phyloP scores from a whole-genome alignment of 2,113 vertebrate species.

The Dipodomys ordii region DNA sequence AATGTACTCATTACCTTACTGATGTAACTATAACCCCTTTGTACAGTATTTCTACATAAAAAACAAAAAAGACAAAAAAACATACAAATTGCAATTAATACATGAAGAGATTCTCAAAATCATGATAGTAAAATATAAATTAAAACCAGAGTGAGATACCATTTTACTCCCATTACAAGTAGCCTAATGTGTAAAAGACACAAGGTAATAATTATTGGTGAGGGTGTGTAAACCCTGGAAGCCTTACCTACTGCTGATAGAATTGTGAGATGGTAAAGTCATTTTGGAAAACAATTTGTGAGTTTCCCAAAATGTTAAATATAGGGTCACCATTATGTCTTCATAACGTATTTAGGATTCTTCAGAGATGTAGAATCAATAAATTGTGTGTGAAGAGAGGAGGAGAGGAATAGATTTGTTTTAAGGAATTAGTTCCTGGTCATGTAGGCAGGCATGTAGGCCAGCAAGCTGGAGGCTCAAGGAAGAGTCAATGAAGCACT shows the following conservation, averaged over 20 bases:
- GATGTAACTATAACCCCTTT: no score
- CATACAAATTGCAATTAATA: neutral
- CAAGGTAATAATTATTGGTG: neutral
- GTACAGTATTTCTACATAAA: no score
- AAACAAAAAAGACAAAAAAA: neutral
- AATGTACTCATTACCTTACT: no score
- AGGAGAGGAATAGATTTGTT: neutral
- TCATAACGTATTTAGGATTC: neutral
- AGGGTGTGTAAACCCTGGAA: neutral
- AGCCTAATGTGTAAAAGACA: neutral
- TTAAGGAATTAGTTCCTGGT: slow-evolving; percentile 31
- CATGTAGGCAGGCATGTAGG: neutral
- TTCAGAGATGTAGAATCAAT: neutral
- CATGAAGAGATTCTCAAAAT: slow-evolving; percentile 9
- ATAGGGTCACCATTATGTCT: neutral
- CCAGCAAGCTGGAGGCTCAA: neutral
- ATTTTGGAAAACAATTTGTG: slow-evolving; percentile 1
- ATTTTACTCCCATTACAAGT: neutral
- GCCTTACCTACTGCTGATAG: neutral
- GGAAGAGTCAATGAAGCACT: neutral
- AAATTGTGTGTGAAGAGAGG: neutral
- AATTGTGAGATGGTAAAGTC: neutral
- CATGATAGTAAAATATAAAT: neutral
- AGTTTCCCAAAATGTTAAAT: slow-evolving; percentile 26
- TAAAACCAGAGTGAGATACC: neutral